Conservation (phyloP, 2,888 invertebrate genomes). For the Adela reaumurella region DNA sequence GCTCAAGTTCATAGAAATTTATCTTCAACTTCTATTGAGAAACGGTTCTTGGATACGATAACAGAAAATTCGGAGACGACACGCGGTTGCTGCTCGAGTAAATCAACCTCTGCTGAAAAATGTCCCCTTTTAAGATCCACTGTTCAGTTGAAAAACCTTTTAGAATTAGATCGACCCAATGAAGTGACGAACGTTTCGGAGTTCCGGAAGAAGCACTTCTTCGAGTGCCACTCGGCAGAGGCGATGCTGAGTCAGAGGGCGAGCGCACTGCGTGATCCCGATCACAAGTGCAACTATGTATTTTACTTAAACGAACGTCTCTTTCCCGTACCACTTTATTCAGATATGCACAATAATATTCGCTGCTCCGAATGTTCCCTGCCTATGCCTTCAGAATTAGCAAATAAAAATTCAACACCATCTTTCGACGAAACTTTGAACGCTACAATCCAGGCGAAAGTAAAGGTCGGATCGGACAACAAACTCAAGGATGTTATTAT, state of each 20-base stretch:
- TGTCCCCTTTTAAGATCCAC: no score
- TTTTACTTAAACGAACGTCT: constrained; percentile 56
- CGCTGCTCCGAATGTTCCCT: constrained; percentile 50
- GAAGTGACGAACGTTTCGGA: constrained; percentile 21
- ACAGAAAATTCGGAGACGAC: no score
- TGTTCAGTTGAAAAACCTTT: no score
- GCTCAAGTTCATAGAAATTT: no score
- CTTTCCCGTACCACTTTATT: constrained; percentile 48
- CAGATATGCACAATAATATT: constrained; percentile 38
- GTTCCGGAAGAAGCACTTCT: constrained; percentile 56
- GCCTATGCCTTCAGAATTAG: constrained; percentile 21
- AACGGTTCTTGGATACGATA: no score
- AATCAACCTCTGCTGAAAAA: no score
- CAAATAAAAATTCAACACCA: no score
- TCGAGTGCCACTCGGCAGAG: constrained; percentile 58
- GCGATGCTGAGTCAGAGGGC: constrained; percentile 24
- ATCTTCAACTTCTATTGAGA: no score
- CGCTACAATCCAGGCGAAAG: constrained; percentile 44
- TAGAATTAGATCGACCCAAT: neutral
- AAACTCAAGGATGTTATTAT: constrained; percentile 29
- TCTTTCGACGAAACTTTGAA: constrained; percentile 18
- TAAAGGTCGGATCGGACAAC: constrained; percentile 21
- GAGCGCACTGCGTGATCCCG: constrained; percentile 20
- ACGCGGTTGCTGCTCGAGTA: no score
- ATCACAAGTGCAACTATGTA: constrained; percentile 52